Base-by-base conservation (phyloP, 2,113 vertebrate genomes). In the Labeo catla region DNA sequence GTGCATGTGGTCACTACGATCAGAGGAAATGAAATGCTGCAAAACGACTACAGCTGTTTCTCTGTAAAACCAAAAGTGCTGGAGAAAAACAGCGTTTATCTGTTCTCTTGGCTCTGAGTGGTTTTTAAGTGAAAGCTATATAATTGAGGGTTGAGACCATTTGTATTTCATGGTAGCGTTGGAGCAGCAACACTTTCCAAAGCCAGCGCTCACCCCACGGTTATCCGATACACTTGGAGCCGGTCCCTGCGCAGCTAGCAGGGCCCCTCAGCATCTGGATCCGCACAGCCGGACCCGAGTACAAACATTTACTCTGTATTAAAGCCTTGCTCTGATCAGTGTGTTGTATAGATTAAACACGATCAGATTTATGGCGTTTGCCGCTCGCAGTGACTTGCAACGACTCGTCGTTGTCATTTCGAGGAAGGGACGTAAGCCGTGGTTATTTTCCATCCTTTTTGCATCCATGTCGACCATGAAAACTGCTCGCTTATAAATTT, bases 121-220 rank as follows among this genome's bases (percentile, higher is more conserved):
- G 54, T 81, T 89, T 86, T 89, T 54, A 63, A 88, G 80, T 84
- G 83, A 87, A 85, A 83, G 87, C 87, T 77, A 86, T 76, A 79
- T 91, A 89, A 91, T 88, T 91, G 87, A 91, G 89, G 88, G 15
- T 9, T 13, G 16, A 83, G 86, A 81, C 83, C 78, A 87, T 90
- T 91, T 91, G 84, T 86, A 84, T 86, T 87, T 90, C 89, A 91
- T 87, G 78, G 86, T 89, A 88, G 85, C 86, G 89, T 90, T 86
- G 81, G 8, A 76, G 84, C 86, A 91, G 83, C 88, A 91, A 89
- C 74, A 85, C 88, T 90, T 92, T 92, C 88, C 88, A 90, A 83
- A 89, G 89, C 89, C 77, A 87, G 90, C 28, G 15, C 28, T 86
- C n/a, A 45, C 23, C 50, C 68, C 15, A 59, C 39, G 12, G 92